phyloP scores from a whole-genome alignment of 1,140 invertebrate genomes.

The Kradibia gibbosae region DNA sequence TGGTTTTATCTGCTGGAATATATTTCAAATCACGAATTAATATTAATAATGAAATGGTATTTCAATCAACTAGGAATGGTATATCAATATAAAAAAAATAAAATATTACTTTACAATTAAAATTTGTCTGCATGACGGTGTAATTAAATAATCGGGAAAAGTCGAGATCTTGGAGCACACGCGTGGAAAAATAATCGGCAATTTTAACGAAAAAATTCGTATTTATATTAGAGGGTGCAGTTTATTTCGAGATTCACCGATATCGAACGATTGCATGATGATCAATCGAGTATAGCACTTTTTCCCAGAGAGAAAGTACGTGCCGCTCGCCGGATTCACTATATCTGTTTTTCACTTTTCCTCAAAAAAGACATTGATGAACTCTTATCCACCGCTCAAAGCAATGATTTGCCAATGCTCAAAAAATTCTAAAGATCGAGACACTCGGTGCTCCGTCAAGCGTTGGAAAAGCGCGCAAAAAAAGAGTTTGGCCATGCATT shows the following conservation, averaged over 20 bases:
- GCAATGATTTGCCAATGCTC: background rate
- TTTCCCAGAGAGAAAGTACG: conserved; percentile 42
- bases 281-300: conserved; percentile 34
- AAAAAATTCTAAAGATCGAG: background rate
- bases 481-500: background rate
- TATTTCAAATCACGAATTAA: too few relatives aligned
- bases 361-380: conserved; percentile 50
- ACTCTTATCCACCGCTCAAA: background rate
- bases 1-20: background rate
- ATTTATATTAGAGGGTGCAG: conserved; percentile 32
- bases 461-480: background rate
- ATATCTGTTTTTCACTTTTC: conserved; percentile 28
- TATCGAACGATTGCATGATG: conserved; percentile 38
- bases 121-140: too few relatives aligned
- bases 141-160: too few relatives aligned
- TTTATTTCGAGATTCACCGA: background rate
- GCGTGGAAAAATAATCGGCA: background rate
- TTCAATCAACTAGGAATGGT: too few relatives aligned
- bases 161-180: background rate
- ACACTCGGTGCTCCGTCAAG: background rate
- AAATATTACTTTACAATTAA: too few relatives aligned
- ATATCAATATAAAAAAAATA: too few relatives aligned
- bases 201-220: conserved; percentile 24
- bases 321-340: background rate
- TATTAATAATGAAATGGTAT: too few relatives aligned